A percentile compares a stretch with the other conserved stretches of the same genome.
Conservation (phyloP, 37 sponge, comb jelly and placozoan genomes). For the Halisarca cf. caerulea region DNA sequence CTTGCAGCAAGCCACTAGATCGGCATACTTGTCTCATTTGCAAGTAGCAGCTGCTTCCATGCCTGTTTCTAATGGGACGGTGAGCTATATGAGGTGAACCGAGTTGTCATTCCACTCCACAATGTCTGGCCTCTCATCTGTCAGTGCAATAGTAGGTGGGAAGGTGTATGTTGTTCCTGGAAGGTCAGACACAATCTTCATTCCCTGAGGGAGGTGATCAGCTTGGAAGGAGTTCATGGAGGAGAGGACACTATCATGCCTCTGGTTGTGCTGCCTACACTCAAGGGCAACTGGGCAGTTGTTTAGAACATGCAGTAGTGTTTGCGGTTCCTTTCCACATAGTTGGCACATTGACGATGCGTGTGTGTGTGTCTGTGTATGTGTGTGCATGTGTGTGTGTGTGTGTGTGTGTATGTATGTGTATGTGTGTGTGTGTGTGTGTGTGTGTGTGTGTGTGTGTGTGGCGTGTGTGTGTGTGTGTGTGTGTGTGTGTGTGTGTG, state of each 20-base stretch:
- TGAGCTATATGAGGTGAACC: background rate
- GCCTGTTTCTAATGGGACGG: background rate
- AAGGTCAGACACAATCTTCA: background rate
- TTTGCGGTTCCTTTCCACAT: no score
- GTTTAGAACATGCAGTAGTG: no score
- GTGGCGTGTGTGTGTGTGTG: no score
- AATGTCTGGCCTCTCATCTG: no score
- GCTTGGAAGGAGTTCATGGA: background rate
- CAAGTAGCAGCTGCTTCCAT: background rate
- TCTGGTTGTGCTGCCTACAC: background rate
- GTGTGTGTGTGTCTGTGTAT: conserved; percentile 9
- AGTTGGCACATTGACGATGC: no score
- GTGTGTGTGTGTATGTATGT: background rate
- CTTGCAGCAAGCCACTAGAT: background rate
- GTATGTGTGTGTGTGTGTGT: no score
- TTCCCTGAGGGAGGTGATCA: background rate
- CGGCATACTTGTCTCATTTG: background rate
- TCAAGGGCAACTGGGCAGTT: no score
- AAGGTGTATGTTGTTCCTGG: no score
- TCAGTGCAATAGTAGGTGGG: no score
- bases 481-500: no score
- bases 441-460: no score
- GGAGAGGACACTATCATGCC: background rate
- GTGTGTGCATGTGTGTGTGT: conserved; percentile 10
- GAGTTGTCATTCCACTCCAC: no score